Base-by-base conservation (phyloP, 2,797 vertebrate genomes). In the Myotis vivesi region DNA sequence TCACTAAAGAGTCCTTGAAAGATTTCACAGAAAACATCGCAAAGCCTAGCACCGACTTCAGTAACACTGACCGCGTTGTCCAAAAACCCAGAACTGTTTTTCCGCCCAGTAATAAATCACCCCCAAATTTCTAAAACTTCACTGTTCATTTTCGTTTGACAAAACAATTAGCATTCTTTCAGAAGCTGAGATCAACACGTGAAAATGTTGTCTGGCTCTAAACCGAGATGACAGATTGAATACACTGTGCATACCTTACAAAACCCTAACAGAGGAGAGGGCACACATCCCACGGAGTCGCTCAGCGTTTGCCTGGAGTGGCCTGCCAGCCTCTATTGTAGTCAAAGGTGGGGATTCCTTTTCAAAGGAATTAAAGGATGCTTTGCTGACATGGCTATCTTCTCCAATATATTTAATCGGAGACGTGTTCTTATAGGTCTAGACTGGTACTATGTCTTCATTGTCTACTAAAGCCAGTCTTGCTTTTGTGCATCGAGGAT, bases 141-240 rank as follows among this genome's bases (percentile, higher is more conserved):
- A 30, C 51, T 91, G 55, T 59, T 66, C 33, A 41, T 87, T 87
- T 96, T 41, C 17, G 57, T 76, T 97, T 94, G 94, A 94, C 90
- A 93, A 93, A 94, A 87, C 49, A 83, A 91, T 95, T 92, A 96
- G 76, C 59, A 79, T 94, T 93, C 64, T 87, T 96, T 94, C 83
- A 87, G 91, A 95, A 96, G 91, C n/a, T 51, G 90, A 89, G 92
- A 64, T 73, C 88, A 94, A 80, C 92, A 89, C 57, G 53, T 59
- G 83, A 96, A 81, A 84, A 91, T 30, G 68, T 41, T 89, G 85
- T 95, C 96, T 62, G 55, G 49, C 20, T 92, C 59, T 68, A 96
- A 96, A 91, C 92, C 44, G 11, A 51, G 89, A 66, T 88, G 92
- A 96, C 82, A 94, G 96, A 83, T 76, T 53, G 93, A 64, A 68